Evolutionary conservation across 2,888 invertebrate species (phyloP), one percentile per base, ranked within the genome.

Genomic region (Vandiemenella viatica): DNA sequence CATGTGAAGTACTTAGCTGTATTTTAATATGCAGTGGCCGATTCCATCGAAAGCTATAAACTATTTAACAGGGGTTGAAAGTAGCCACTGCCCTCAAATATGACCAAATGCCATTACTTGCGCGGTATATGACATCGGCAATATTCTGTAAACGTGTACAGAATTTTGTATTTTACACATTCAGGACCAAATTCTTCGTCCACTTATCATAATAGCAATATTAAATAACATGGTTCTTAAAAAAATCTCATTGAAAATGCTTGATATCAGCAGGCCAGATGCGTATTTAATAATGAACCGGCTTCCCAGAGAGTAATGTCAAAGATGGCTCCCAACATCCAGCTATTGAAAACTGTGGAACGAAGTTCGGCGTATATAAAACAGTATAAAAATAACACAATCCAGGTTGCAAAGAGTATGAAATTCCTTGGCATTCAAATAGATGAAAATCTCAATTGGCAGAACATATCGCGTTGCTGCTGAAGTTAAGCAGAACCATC

Each of bases 241-340:
- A 50, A 50, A 49, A 43, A 45, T 43, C 23, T 42, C 49, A 19
- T 19, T 48, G 41, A 44, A 42, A 38, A 42, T 50, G 45, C 47
- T 45, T 22, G 20, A 32, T 10, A 42, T 42, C 43, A 42, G 37
- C 48, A 43, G 44, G 42, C 41, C 42, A 41, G 21, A 70, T 70
- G 68, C 70, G 69, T 67, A 69, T 70, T 68, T 72, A 69, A 68
- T 71, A 71, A 67, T 71, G 69, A 72, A 45, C 80, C 81, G 80
- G 81, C 80, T 80, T 80, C 76, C 74, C 69, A 75, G 73, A 73
- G 74, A 77, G 73, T 72, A 73, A 75, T 76, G 76, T 79, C 75
- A 80, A 81, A 81, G 79, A 81, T 81, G 82, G 81, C 80, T 77
- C 79, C 78, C 75, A 76, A 76, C 77, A 74, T 76, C 75, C 77